These are phyloP conservation scores for Diabrotica virgifera DNA, from an alignment of 1,140 invertebrate genomes.

Conservation along the genomic window DNA sequence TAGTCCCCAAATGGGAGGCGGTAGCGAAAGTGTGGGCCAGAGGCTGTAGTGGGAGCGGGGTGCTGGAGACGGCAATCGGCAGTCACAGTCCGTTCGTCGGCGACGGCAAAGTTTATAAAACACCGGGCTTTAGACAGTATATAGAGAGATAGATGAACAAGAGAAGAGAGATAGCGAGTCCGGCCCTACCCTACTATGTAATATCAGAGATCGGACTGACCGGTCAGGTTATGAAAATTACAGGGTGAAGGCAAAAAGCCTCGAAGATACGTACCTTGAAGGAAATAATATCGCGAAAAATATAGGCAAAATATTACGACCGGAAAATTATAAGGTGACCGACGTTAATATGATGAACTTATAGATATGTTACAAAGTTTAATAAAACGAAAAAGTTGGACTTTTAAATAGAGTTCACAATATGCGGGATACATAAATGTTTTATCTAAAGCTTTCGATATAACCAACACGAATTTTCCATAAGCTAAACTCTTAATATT, in stretches of 20 bases:
- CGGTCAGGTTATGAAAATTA: constrained; percentile 7
- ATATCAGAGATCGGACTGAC: constrained; percentile 11
- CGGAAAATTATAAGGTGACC: too few species aligned
- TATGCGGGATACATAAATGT: too few species aligned
- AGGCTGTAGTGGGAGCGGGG: neutral
- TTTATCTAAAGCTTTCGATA: too few species aligned
- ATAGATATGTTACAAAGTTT: too few species aligned
- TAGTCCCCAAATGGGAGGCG: neutral
- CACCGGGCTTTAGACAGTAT: neutral
- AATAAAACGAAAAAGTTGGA: too few species aligned
- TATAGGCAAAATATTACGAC: too few species aligned
- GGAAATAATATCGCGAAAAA: too few species aligned
- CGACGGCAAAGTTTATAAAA: constrained; percentile 11
- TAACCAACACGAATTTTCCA: too few species aligned
- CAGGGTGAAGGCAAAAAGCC: neutral
- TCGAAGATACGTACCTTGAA: neutral
- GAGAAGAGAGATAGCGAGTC: neutral
- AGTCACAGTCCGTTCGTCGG: constrained; percentile 7
- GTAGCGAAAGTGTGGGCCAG: too few species aligned
- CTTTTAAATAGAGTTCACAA: too few species aligned
- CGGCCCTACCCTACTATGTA: constrained; percentile 5
- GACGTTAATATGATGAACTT: too few species aligned
- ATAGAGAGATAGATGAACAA: neutral
- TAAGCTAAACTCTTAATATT: too few species aligned
- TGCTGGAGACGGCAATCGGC: constrained; percentile 7